Conservation (phyloP, 2,797 vertebrate species). For the Melanogrammus aeglefinus region DNA sequence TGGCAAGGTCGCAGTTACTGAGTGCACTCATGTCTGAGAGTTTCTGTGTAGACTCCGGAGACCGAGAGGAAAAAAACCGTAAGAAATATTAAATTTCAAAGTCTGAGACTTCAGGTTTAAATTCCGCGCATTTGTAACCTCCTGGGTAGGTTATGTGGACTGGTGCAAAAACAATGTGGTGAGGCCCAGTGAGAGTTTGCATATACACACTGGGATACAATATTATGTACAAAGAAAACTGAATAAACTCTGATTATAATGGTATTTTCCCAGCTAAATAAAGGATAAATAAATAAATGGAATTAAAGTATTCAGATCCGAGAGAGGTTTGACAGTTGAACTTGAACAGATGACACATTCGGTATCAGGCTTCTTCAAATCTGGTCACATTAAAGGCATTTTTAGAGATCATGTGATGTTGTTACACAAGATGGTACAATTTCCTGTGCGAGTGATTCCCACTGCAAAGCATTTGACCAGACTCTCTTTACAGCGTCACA, state of each 20-base stretch:
- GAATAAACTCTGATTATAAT: too few relatives aligned
- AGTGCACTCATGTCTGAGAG: not conserved
- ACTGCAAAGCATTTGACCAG: too few relatives aligned
- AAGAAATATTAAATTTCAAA: not conserved
- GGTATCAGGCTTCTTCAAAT: not conserved
- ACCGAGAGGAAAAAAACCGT: not conserved
- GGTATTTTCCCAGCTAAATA: too few relatives aligned
- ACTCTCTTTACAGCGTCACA: too few relatives aligned
- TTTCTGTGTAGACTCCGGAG: not conserved
- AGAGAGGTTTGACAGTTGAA: not conserved
- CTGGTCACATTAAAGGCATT: not conserved
- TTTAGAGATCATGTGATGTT: too few relatives aligned
- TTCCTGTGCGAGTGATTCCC: too few relatives aligned
- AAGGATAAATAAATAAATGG: too few relatives aligned
- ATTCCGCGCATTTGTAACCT: not conserved
- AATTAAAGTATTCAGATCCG: not conserved
- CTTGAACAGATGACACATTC: not conserved
- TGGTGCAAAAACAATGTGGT: not conserved
- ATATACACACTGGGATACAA: not conserved
- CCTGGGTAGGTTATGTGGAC: not conserved
- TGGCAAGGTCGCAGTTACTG: not conserved
- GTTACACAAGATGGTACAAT: too few relatives aligned
- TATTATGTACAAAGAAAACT: too few relatives aligned
- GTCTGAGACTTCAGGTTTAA: not conserved
- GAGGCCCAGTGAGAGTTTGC: not conserved